Percentiles rank a stretch among this genome's conserved stretches.
These are phyloP conservation scores for Tinea pellionella DNA, from an alignment of 2,888 invertebrate genomes.

Conservation along the genomic window DNA sequence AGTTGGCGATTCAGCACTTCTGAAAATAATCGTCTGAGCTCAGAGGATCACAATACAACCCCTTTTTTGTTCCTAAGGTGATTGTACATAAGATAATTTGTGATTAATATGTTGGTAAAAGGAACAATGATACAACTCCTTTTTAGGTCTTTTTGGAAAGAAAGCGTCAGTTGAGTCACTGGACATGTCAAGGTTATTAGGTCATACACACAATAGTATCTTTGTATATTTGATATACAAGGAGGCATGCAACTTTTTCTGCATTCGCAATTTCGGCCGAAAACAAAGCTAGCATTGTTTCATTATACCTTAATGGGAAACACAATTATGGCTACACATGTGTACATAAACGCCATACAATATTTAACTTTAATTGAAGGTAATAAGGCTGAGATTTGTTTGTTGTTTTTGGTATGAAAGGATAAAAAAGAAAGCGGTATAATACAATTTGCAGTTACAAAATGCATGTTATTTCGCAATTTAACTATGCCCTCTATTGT, in stretches of 20 bases:
- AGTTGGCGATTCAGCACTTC: too few relatives aligned
- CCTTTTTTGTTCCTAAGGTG: too few relatives aligned
- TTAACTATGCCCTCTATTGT: not conserved
- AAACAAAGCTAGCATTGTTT: conserved; percentile 5
- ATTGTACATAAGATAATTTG: too few relatives aligned
- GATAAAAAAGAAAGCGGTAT: not conserved
- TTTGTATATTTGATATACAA: not conserved
- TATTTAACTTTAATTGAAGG: not conserved
- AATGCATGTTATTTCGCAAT: conserved; percentile 10
- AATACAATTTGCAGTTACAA: conserved; percentile 6
- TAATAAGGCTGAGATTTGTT: not conserved
- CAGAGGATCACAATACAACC: too few relatives aligned
- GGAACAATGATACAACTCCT: too few relatives aligned
- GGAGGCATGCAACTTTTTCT: not conserved
- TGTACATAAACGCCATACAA: not conserved
- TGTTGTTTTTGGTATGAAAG: not conserved
- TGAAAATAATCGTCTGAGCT: too few relatives aligned
- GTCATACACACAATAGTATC: too few relatives aligned
- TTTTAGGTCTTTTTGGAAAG: too few relatives aligned
- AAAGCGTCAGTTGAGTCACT: too few relatives aligned
- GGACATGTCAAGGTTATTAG: too few relatives aligned
- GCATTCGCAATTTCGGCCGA: not conserved
- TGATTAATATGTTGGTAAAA: too few relatives aligned
- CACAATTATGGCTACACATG: not conserved
- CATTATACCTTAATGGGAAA: not conserved